Evolutionary conservation across 2,113 vertebrate species (phyloP), one percentile per base, ranked within the genome.

Genomic region (Corythoichthys intestinalis): DNA sequence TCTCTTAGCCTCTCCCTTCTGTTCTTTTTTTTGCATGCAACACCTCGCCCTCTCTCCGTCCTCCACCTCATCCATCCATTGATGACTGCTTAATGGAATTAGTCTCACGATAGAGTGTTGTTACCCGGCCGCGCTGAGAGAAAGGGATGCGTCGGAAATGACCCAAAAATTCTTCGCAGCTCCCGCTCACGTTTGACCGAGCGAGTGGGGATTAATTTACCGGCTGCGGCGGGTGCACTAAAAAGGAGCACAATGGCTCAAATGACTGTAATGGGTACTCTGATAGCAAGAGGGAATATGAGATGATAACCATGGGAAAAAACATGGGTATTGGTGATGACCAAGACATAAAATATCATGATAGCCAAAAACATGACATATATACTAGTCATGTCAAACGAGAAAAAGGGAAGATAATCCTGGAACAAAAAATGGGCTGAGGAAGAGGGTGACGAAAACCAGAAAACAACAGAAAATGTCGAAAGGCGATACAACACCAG

Each of bases 11-110:
- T 62, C 79, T 64, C 3, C 74, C 74, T 73, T 70, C 50, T 69
- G 59, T 74, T 78, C 65, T 71, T 47, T 46, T 41, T 15, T 44
- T 7, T 34, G 41, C 38, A 11, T 28, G 60, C 76, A 77, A 70
- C 39, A 57, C 56, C 62, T 62, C 70, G 76, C 73, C 68, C 72
- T 73, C 78, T 75, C 58, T 2, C 81, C 65, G 62, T 83, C 80
- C 71, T 77, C 71, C 73, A 81, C 74, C 83, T 82, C 86, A 83
- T 88, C 75, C 65, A 86, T 86, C 83, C 85, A 77, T 67, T 78
- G 75, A 76, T 84, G 77, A 84, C 77, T 75, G 81, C 86, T 79
- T 87, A 86, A 89, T 86, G 75, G 81, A 82, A 87, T 89, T 82
- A 82, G 69, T 73, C 77, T 85, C 80, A 37, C 46, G 72, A 82